Evolutionary conservation across 2,888 invertebrate genomes (phyloP).

Genomic region (Eurois occulta): DNA sequence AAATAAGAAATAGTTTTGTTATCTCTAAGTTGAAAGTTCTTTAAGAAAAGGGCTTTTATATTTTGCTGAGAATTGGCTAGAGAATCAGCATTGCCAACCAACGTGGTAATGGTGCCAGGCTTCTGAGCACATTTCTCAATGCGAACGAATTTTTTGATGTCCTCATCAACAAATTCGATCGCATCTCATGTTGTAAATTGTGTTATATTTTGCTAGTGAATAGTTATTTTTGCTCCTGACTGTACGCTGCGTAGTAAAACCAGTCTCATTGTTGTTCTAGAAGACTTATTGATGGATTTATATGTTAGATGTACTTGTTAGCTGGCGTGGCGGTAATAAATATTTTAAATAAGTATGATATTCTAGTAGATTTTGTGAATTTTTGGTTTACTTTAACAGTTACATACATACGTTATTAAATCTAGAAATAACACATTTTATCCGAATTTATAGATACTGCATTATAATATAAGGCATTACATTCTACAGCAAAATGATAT

Average conservation of each 20-base stretch:
- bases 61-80: not conserved
- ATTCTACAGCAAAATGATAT: not conserved
- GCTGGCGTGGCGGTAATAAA: not conserved
- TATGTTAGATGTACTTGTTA: constrained; percentile 18
- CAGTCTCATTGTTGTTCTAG: constrained; percentile 22
- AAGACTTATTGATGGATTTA: constrained; percentile 52
- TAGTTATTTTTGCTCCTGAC: not conserved
- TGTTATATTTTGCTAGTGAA: not conserved
- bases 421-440: not conserved
- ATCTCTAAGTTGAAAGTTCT: not conserved
- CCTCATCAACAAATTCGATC: too few relatives aligned
- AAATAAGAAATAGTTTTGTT: not conserved
- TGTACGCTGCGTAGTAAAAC: constrained; percentile 19
- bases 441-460: not conserved
- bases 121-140: not conserved
- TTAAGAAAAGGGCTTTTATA: not conserved
- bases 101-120: not conserved
- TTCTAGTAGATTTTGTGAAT: not conserved
- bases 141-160: not conserved
- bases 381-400: not conserved
- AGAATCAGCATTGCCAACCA: not conserved
- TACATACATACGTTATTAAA: not conserved
- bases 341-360: not conserved
- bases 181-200: not conserved
- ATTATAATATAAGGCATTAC: not conserved